Conservation (phyloP, 2,888 invertebrate genomes). For the Strigamia maritima region DNA sequence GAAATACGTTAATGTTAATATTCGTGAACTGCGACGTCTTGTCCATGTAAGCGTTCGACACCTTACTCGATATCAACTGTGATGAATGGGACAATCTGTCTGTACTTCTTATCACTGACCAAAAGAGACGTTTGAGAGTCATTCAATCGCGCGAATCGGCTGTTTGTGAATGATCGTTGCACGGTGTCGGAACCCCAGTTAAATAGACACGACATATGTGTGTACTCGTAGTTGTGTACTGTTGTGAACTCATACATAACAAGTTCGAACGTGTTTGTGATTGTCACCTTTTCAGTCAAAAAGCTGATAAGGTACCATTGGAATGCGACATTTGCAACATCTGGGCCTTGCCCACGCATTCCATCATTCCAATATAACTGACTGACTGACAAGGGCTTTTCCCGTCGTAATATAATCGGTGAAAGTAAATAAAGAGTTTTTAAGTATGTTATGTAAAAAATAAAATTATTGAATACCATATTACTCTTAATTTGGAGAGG, state of each 20-base stretch:
- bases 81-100: not conserved
- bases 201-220: conserved; percentile 15
- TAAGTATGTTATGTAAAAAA: no score
- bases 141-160: not conserved
- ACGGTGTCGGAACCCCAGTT: not conserved
- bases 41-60: not conserved
- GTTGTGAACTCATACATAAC: not conserved
- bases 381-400: no score
- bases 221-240: not conserved
- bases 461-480: no score
- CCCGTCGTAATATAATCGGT: not conserved
- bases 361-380: not conserved
- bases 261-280: not conserved
- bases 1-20: not conserved
- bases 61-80: not conserved
- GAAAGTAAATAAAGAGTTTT: not conserved
- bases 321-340: not conserved
- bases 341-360: not conserved
- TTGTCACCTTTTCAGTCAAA: conserved; percentile 34
- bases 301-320: not conserved
- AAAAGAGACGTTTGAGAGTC: not conserved
- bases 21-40: not conserved
- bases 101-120: not conserved
- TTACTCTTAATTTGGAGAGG: no score
- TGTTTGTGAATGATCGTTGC: not conserved